These are phyloP conservation scores for Orthosia gracilis DNA, from an alignment of 2,888 invertebrate genomes.

Conservation along the genomic window DNA sequence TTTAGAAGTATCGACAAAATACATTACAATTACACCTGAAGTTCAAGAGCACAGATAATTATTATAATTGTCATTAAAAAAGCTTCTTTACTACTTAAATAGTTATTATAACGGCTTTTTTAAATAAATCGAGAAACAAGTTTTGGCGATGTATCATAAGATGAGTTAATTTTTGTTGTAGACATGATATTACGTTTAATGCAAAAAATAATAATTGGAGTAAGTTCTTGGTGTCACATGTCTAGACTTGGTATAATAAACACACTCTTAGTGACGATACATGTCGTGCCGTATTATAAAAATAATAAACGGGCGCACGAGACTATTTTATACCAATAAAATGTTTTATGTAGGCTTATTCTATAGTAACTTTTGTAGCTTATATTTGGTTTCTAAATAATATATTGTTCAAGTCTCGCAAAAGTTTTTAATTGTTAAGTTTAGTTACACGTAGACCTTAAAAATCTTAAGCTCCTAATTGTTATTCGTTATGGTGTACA, in stretches of 20 bases:
- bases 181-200: background rate
- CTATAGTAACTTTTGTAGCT: background rate
- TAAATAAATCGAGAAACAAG: constrained; percentile 1
- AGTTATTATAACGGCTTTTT: constrained; percentile 1
- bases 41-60: background rate
- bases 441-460: too few species aligned
- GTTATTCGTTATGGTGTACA: too few species aligned
- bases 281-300: background rate
- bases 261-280: constrained; percentile 4
- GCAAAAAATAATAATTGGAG: background rate
- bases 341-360: constrained; percentile 12
- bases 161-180: constrained; percentile 8
- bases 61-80: constrained; percentile 4
- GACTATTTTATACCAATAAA: background rate
- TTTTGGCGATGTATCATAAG: background rate
- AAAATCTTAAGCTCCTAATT: too few species aligned
- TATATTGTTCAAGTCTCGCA: background rate
- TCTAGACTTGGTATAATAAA: constrained; percentile 21
- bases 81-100: background rate
- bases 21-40: too few species aligned
- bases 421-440: background rate
- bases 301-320: background rate
- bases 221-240: background rate
- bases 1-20: background rate
- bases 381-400: background rate